Percentiles rank a stretch among this genome's conserved stretches.
These are phyloP conservation scores for Apamea anceps DNA, from an alignment of 2,888 invertebrate species.

Conservation along the genomic window DNA sequence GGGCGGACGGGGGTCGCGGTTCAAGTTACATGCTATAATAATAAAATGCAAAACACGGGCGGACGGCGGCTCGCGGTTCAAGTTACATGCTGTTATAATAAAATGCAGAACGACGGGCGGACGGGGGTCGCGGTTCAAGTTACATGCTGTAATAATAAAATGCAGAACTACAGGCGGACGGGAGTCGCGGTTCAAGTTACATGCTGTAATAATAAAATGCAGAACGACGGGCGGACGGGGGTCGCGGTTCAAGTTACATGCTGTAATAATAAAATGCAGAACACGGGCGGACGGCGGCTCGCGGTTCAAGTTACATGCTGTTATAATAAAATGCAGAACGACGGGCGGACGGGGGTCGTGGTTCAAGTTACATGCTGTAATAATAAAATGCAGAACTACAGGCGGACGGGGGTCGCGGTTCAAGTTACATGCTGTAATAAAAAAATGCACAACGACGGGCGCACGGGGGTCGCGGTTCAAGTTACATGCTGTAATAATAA, in stretches of 20 bases:
- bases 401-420: too few species aligned
- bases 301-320: neutral
- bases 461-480: neutral
- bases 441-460: too few species aligned
- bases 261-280: constrained; percentile 6
- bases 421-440: neutral
- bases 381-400: too few species aligned
- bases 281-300: too few species aligned
- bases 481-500: constrained; percentile 1
- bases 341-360: too few species aligned
- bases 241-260: neutral
- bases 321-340: too few species aligned
- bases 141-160: constrained; percentile 1
- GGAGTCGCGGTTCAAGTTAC: neutral
- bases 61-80: too few species aligned
- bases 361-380: neutral
- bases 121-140: neutral
- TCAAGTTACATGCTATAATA: neutral
- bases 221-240: too few species aligned
- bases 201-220: constrained; percentile 1
- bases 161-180: too few species aligned
- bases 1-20: too few species aligned
- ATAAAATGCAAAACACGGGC: too few species aligned
- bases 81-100: neutral
- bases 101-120: too few species aligned